Evolutionary conservation across 2,113 vertebrate genomes (phyloP), one percentile per base, ranked within the genome.

Genomic region (Mastomys natalensis): DNA sequence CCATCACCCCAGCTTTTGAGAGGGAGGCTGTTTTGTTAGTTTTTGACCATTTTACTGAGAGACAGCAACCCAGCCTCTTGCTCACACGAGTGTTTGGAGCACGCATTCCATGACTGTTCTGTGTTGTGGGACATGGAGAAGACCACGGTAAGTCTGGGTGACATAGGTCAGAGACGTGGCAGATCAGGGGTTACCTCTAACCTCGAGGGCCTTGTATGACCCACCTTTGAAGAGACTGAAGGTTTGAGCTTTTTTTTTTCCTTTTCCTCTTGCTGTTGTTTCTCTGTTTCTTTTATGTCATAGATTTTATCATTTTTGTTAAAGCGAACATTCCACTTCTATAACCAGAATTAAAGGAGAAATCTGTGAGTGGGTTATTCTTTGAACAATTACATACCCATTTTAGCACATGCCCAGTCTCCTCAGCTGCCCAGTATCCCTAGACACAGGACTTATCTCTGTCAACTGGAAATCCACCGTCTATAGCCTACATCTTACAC

Each of bases 401-500:
- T 0, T 80, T 19, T 48, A 68, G 37, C 12, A 31, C 43, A 48
- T 9, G 22, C n/a, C 76, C 12, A 43, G 17, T 60, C 70, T 91
- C 55, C 77, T 78, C 45, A 17, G 17, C 78, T 29, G 3, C 31
- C 40, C 81, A n/a, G 40, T 48, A 29, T 37, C 82, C 22, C 45
- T n/a, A 37, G 24, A 68, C 2, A 11, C 13, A 31, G 55, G 24
- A 7, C 37, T 72, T 2, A 3, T 24, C 17, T n/a, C 88, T 51
- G 62, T 60, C 74, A 70, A 60, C 58, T 80, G 37, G 24, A 45
- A 58, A 74, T 40, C 40, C 22, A 40, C 48, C 73, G 62, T 70
- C 43, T 62, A 64, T 8, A 53, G 55, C 9, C 62, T 70, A 48
- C 53, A 78, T 31, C 45, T 97, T 97, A 98, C 97, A 94, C 85